Conservation (phyloP, 1,140 invertebrate species). For the Tetragnatha versicolor region DNA sequence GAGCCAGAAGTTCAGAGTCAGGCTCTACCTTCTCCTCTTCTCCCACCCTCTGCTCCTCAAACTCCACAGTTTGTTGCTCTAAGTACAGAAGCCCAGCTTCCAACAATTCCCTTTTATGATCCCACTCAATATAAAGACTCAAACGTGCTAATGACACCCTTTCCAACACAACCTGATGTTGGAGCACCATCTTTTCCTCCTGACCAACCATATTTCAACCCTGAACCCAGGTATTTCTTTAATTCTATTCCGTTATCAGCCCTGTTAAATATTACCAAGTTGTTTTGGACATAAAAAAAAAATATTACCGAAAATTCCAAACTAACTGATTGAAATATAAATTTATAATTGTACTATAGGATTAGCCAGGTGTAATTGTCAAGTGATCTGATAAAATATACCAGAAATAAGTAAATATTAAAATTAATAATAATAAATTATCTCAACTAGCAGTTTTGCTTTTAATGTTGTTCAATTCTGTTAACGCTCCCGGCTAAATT, state of each 20-base stretch:
- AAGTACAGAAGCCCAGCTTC: neutral
- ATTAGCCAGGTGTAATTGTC: too few species aligned
- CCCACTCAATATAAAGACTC: constrained; percentile 3
- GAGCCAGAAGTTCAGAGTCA: neutral
- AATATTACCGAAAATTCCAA: too few species aligned
- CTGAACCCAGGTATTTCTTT: neutral
- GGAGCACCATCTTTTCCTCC: neutral
- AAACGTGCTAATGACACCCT: neutral
- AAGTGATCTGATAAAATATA: too few species aligned
- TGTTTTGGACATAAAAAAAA: neutral
- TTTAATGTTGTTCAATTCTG: too few species aligned
- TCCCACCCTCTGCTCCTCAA: neutral
- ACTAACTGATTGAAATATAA: too few species aligned
- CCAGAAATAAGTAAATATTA: too few species aligned
- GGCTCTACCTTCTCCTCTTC: constrained; percentile 13
- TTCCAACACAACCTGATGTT: constrained; percentile 1
- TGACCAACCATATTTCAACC: neutral
- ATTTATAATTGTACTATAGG: too few species aligned
- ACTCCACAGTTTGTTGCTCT: neutral
- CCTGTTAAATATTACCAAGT: neutral
- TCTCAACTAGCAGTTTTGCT: too few species aligned
- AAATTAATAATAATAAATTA: too few species aligned
- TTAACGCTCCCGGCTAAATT: too few species aligned
- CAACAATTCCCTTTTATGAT: constrained; percentile 21
- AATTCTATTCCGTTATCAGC: neutral